Percentiles rank a stretch among this genome's conserved stretches.
Evolutionary conservation across 2,888 invertebrate genomes (phyloP).

Genomic region (Napeogenes sylphis): DNA sequence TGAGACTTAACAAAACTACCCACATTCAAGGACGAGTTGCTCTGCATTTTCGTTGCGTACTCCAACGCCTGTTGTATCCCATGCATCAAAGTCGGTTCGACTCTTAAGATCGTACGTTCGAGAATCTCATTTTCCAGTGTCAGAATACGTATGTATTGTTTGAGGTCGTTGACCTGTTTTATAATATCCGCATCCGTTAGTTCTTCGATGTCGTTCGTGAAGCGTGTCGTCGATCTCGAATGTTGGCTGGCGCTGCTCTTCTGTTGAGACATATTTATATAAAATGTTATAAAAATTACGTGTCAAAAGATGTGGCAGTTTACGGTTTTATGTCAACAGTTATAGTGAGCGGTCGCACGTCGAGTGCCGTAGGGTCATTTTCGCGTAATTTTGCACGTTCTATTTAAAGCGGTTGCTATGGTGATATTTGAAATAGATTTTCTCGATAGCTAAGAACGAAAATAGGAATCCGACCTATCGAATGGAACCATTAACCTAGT

Average conservation of each 20-base stretch:
- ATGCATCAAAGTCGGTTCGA: constrained; percentile 65
- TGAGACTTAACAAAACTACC: constrained; percentile 54
- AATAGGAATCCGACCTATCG: too few species aligned
- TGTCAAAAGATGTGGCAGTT: background rate
- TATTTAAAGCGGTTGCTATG: constrained; percentile 18
- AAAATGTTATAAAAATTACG: constrained; percentile 11
- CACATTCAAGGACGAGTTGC: constrained; percentile 43
- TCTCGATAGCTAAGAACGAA: constrained; percentile 7
- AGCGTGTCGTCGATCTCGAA: constrained; percentile 52
- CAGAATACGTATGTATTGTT: constrained; percentile 50
- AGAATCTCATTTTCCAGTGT: constrained; percentile 73
- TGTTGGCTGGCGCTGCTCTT: constrained; percentile 50
- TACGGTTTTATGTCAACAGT: constrained; percentile 4
- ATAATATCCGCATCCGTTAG: constrained; percentile 56
- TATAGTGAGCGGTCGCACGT: constrained; percentile 5
- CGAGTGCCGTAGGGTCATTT: background rate
- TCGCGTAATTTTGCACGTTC: constrained; percentile 5
- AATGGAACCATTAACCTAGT: too few species aligned
- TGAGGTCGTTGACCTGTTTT: constrained; percentile 54
- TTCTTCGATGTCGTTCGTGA: constrained; percentile 48
- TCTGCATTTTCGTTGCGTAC: constrained; percentile 54
- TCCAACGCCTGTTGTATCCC: constrained; percentile 68
- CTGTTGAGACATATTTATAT: constrained; percentile 34
- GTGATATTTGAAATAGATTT: constrained; percentile 20
- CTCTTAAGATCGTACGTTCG: constrained; percentile 63